A percentile compares a stretch with the other conserved stretches of the same genome.
phyloP scores from a whole-genome alignment of 2,797 vertebrate genomes.

The Microhierax caerulescens region DNA sequence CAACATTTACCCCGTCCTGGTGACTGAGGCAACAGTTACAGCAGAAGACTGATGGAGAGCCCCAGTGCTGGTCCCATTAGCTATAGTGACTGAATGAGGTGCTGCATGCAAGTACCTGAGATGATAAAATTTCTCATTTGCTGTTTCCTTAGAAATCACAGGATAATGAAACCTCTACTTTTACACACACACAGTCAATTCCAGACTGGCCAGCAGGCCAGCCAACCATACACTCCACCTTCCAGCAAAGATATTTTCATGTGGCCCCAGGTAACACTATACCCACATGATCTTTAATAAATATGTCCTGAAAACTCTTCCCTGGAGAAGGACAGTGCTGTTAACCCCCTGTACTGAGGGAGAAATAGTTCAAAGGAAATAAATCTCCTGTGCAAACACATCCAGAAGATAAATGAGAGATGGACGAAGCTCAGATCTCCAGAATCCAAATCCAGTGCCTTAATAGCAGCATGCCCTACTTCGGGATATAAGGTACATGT shows the following conservation, averaged over 20 bases:
- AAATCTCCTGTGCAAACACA: not conserved
- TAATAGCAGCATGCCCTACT: not conserved
- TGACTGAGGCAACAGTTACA: not conserved
- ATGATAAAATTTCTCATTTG: not conserved
- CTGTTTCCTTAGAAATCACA: not conserved
- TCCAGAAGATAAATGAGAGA: not conserved
- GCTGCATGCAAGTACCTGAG: not conserved
- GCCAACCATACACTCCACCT: not conserved
- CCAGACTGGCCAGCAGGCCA: not conserved
- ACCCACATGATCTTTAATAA: not conserved
- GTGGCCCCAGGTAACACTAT: not conserved
- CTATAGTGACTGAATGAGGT: not conserved
- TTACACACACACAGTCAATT: not conserved
- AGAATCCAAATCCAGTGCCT: not conserved
- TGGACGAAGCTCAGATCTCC: not conserved
- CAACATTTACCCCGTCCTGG: not conserved
- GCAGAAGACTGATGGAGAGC: not conserved
- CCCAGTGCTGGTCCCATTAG: rapidly evolving
- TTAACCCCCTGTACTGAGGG: not conserved
- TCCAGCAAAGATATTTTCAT: not conserved
- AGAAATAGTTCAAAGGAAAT: not conserved
- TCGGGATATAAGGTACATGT: not conserved
- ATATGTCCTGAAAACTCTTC: not conserved
- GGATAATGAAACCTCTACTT: not conserved
- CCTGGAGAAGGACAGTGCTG: not conserved